A percentile compares a stretch with the other conserved stretches of the same genome.
Conservation (phyloP, 2,113 vertebrate species). For the Ondatra zibethicus region DNA sequence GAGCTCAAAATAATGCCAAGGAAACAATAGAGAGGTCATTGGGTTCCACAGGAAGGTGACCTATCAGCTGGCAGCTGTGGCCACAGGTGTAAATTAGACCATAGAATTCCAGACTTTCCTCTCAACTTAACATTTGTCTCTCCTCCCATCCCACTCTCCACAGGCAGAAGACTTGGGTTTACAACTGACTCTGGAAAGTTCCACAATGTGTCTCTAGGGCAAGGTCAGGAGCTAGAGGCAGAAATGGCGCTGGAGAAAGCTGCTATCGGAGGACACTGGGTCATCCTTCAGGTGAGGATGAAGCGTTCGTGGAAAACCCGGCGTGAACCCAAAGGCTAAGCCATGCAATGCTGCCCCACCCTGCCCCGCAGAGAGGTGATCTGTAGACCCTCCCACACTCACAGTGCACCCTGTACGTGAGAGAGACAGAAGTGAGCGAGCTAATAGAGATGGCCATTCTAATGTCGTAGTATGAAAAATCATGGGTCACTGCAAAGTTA, state of each 20-base stretch:
- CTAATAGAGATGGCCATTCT: neutral
- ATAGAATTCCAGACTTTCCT: conserved; percentile 43
- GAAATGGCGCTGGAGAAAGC: conserved; percentile 85
- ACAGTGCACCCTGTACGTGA: neutral
- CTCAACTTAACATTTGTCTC: neutral
- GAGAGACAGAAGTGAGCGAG: neutral
- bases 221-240: conserved; percentile 89
- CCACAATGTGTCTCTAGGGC: conserved; percentile 89
- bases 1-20: conserved; percentile 81
- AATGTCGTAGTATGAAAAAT: neutral
- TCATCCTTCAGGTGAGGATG: conserved; percentile 88
- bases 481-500: neutral
- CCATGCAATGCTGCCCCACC: rapidly evolving
- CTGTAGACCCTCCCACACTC: neutral
- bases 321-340: neutral
- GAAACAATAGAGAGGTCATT: conserved; percentile 77
- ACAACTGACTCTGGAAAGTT: conserved; percentile 89
- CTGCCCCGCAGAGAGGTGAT: rapidly evolving
- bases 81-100: conserved; percentile 64
- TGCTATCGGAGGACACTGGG: conserved; percentile 87
- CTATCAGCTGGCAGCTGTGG: conserved; percentile 69
- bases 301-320: neutral
- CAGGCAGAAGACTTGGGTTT: conserved; percentile 91
- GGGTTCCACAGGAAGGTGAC: conserved; percentile 74
- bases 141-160: neutral